Conservation (phyloP, 1,140 invertebrate genomes). For the Anagrus nilaparvatae region DNA sequence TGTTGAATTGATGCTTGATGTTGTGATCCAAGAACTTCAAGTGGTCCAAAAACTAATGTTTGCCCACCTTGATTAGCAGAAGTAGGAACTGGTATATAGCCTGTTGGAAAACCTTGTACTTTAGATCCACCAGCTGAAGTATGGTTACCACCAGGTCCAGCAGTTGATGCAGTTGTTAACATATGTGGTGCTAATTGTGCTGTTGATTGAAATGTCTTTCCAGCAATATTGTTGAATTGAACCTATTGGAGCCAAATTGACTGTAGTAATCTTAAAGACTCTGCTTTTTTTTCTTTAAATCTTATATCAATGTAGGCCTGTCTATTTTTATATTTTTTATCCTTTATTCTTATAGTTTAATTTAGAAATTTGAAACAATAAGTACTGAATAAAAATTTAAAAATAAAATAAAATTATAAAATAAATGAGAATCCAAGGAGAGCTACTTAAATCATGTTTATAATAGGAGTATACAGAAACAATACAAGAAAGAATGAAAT, state of each 20-base stretch:
- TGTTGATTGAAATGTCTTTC: conserved; percentile 67
- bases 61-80: conserved; percentile 65
- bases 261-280: conserved; percentile 35
- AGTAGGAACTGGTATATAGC: conserved; percentile 60
- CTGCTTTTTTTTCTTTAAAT: too few species aligned
- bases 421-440: too few species aligned
- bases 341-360: too few species aligned
- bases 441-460: too few species aligned
- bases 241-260: conserved; percentile 38
- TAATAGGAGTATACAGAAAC: too few species aligned
- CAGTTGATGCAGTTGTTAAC: conserved; percentile 51
- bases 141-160: conserved; percentile 57
- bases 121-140: conserved; percentile 52
- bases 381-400: too few species aligned
- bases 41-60: conserved; percentile 70
- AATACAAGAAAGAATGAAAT: too few species aligned
- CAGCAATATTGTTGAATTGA: conserved; percentile 40
- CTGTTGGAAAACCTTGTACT: conserved; percentile 42
- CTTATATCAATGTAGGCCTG: too few species aligned
- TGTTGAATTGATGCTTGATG: conserved; percentile 37
- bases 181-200: conserved; percentile 68
- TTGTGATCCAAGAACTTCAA: conserved; percentile 62
- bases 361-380: too few species aligned
- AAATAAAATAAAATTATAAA: too few species aligned
- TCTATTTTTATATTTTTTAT: too few species aligned